These are phyloP conservation scores for Cepaea hortensis DNA, from an alignment of 2,888 invertebrate species.

Conservation along the genomic window DNA sequence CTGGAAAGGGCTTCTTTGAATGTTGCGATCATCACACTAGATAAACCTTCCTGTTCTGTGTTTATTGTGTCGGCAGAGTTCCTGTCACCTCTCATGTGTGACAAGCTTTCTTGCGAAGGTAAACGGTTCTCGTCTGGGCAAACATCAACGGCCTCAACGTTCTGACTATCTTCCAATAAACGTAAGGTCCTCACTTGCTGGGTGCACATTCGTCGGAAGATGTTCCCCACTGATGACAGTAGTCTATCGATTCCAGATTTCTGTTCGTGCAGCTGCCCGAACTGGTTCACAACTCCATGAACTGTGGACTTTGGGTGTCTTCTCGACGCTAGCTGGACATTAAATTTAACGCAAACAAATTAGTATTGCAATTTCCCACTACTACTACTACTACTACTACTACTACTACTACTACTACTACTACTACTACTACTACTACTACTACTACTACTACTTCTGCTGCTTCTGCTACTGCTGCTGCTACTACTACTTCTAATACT, in stretches of 20 bases:
- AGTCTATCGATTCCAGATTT: conserved; percentile 2
- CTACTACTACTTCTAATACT: too few relatives aligned
- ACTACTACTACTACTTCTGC: not conserved
- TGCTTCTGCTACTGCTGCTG: too few relatives aligned
- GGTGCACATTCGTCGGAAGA: conserved; percentile 19
- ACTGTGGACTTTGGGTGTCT: conserved; percentile 16
- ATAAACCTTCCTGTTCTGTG: not conserved
- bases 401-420: conserved; percentile 15
- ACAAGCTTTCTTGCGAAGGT: not conserved
- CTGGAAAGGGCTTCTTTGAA: not conserved
- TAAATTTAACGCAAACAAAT: not conserved
- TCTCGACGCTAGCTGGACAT: not conserved
- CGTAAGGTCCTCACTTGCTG: not conserved
- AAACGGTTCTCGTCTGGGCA: not conserved
- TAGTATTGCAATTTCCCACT: not conserved
- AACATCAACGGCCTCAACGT: not conserved
- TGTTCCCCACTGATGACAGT: not conserved
- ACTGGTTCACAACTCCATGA: conserved; percentile 29
- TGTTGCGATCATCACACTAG: not conserved
- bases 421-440: conserved; percentile 15
- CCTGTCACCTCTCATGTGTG: not conserved
- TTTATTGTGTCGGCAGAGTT: not conserved
- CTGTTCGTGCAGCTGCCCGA: conserved; percentile 1
- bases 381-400: conserved; percentile 19
- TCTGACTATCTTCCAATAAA: conserved; percentile 7